Conservation (phyloP, 2,113 vertebrate species). For the Bothrops jararaca region DNA sequence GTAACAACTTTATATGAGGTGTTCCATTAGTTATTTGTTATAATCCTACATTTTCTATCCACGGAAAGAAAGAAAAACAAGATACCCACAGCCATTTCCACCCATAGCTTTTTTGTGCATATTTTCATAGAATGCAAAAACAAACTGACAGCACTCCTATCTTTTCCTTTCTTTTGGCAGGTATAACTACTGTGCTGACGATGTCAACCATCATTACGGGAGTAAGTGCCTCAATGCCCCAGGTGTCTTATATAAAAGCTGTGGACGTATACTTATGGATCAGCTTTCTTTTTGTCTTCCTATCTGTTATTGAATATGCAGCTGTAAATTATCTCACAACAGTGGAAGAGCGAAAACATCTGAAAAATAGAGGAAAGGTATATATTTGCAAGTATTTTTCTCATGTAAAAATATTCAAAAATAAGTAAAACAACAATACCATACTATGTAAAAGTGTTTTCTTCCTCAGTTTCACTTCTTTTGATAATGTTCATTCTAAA, state of each 20-base stretch:
- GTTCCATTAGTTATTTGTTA: slow-evolving; percentile 4
- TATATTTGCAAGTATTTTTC: slow-evolving; percentile 23
- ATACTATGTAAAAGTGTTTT: neutral
- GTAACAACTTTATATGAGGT: neutral
- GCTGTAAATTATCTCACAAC: slow-evolving; percentile 92
- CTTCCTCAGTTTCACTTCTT: neutral
- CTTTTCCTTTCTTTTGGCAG: slow-evolving; percentile 63
- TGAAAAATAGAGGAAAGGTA: slow-evolving; percentile 71
- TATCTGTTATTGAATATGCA: slow-evolving; percentile 88
- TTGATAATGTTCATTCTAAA: neutral
- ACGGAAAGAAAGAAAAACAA: neutral
- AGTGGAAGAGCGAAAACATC: slow-evolving; percentile 72
- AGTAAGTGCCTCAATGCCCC: slow-evolving; percentile 87
- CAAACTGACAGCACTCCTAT: neutral
- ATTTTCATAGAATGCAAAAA: neutral
- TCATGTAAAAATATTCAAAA: neutral
- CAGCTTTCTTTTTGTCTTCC: slow-evolving; percentile 91
- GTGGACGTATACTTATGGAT: slow-evolving; percentile 90
- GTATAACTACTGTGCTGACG: slow-evolving; percentile 88
- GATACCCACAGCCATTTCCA: neutral
- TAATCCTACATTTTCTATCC: slow-evolving; percentile 10
- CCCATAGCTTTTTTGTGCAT: slow-evolving; percentile 4
- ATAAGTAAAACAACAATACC: neutral
- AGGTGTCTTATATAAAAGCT: slow-evolving; percentile 92
- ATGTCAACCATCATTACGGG: slow-evolving; percentile 92